Evolutionary conservation across 2,113 vertebrate genomes (phyloP).

Genomic region (Mesitornis unicolor): DNA sequence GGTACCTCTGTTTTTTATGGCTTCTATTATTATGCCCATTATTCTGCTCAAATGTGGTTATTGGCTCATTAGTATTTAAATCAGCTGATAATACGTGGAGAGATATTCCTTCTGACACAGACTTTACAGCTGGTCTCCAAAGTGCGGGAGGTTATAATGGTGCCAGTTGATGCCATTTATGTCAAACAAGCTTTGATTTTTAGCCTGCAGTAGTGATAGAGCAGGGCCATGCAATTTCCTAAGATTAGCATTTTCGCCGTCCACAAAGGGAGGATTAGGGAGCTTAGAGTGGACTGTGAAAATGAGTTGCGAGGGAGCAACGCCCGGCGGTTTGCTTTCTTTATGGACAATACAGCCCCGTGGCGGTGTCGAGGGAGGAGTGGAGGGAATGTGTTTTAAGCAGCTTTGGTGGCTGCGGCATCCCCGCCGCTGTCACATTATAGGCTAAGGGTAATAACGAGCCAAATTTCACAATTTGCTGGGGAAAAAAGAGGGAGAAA

Average conservation of each 20-base stretch:
- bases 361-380: not conserved
- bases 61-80: constrained; percentile 59
- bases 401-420: not conserved
- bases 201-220: not conserved
- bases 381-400: not conserved
- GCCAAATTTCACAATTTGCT: not conserved
- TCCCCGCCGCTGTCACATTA: not conserved
- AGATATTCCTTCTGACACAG: not conserved
- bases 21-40: constrained; percentile 16
- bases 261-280: not conserved
- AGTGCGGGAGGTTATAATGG: not conserved
- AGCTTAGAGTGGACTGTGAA: not conserved
- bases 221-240: not conserved
- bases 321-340: not conserved
- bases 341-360: not conserved
- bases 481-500: accelerated
- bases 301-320: not conserved
- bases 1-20: not conserved
- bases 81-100: constrained; percentile 4
- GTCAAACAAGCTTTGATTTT: constrained; percentile 24
- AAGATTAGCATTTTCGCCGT: not conserved
- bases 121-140: not conserved
- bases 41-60: constrained; percentile 15
- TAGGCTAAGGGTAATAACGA: not conserved
- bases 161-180: not conserved